Evolutionary conservation across 2,797 vertebrate genomes (phyloP), one percentile per base, ranked within the genome.

Genomic region (Streptopelia turtur): DNA sequence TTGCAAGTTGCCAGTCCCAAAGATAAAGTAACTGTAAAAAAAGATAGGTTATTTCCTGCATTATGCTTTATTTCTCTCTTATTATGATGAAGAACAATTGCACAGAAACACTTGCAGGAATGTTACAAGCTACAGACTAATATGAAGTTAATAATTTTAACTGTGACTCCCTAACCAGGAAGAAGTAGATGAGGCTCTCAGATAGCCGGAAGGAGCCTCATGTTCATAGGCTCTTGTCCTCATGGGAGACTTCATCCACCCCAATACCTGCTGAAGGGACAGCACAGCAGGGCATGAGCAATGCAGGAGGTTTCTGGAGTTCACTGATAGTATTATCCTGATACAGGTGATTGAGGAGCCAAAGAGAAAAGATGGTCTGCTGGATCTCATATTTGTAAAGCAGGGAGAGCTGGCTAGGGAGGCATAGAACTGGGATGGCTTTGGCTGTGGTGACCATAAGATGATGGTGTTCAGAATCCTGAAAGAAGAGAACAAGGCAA

Each of bases 131-230:
- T 83, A 45, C 59, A 63, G 37, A 71, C 24, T 45, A 74, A 10
- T 37, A 22, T 61, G 37, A 78, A 65, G 33, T 90, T 53, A 57
- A 22, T 71, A 49, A 53, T 75, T 88, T 83, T 57, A 64, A 59
- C 30, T 56, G 64, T 0, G 1, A 82, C 11, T 7, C 5, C 5
- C 9, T 47, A 24, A 52, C 60, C 3, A 15, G 31, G n/a, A 87
- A 63, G 28, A 70, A 74, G 30, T n/a, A 80, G 31, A 22, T 55
- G 60, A 74, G 56, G 21, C 16, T 59, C 22, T 83, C 31, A n/a
- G 31, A 33, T 23, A 61, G 21, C 50, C 80, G 37, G 35, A 75
- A 64, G 55, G 41, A 81, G 16, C 59, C 39, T 71, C 18, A 15
- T 56, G 37, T 79, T 86, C 41, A 18, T 53, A 68, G 27, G 15